phyloP scores from a whole-genome alignment of 2,797 vertebrate genomes.

The Hippopotamyrus pictus region DNA sequence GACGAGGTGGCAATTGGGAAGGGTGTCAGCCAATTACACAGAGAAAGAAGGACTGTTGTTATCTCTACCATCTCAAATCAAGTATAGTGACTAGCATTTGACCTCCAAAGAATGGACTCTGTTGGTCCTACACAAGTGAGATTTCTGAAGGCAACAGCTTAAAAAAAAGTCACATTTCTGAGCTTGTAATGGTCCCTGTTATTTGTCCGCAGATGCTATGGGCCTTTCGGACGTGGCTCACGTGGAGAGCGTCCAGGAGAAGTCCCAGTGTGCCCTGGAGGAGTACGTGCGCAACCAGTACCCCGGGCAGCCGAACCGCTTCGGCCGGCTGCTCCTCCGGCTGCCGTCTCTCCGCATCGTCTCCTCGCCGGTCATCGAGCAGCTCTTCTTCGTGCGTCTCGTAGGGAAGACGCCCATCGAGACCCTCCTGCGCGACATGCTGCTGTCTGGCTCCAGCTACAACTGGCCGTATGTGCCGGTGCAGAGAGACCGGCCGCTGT shows the following conservation, averaged over 20 bases:
- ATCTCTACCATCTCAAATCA: not conserved
- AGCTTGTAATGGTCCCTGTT: not conserved
- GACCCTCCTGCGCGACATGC: conserved; percentile 80
- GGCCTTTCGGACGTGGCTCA: conserved; percentile 75
- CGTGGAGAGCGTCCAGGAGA: conserved; percentile 81
- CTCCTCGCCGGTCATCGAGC: conserved; percentile 79
- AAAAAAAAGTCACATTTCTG: not conserved
- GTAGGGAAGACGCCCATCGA: conserved; percentile 85
- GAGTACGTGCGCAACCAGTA: conserved; percentile 80
- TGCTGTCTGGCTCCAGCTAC: conserved; percentile 78
- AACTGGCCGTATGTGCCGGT: conserved; percentile 72
- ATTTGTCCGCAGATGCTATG: conserved; percentile 63
- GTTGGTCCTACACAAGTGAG: not conserved
- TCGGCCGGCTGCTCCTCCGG: conserved; percentile 75
- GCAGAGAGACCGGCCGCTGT: conserved; percentile 67
- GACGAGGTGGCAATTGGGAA: not conserved
- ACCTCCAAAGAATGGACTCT: not conserved
- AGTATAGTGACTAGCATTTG: not conserved
- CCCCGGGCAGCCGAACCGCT: conserved; percentile 77
- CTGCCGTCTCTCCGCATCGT: conserved; percentile 78
- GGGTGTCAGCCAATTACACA: not conserved
- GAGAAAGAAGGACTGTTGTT: not conserved
- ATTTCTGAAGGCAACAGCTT: not conserved
- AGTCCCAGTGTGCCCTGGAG: conserved; percentile 79
- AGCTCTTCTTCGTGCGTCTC: conserved; percentile 80